A percentile compares a stretch with the other conserved stretches of the same genome.
Conservation (phyloP, 1,140 invertebrate species). For the Pseudomyrmex sp. region DNA sequence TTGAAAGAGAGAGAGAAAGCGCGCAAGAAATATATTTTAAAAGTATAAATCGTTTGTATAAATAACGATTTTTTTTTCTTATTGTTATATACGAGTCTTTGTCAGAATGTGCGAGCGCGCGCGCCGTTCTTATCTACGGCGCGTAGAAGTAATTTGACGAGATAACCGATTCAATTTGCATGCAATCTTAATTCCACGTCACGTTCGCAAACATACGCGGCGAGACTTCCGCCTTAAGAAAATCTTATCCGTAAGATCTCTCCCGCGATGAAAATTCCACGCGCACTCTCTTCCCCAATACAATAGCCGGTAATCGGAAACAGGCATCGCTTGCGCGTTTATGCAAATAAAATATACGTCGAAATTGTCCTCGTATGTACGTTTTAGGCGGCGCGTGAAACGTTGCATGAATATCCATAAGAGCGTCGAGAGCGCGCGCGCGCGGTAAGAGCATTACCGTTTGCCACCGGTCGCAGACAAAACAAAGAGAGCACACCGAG, state of each 20-base stretch:
- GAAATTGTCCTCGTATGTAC: conserved; percentile 15
- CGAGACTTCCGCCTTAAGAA: not conserved
- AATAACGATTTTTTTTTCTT: not conserved
- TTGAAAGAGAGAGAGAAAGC: not conserved
- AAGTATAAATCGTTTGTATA: not conserved
- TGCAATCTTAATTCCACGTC: conserved; percentile 7
- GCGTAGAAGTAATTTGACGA: not conserved
- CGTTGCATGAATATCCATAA: conserved; percentile 49
- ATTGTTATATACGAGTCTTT: not conserved
- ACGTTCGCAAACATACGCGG: not conserved
- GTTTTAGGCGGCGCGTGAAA: conserved; percentile 22
- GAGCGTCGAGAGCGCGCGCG: not conserved
- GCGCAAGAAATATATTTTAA: not conserved
- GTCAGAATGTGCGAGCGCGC: not conserved
- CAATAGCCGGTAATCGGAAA: conserved; percentile 36
- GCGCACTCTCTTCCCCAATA: too few relatives aligned
- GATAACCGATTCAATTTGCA: not conserved
- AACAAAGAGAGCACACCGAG: conserved; percentile 5
- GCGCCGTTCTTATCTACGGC: too few relatives aligned
- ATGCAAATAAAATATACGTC: conserved; percentile 48
- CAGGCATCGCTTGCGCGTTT: conserved; percentile 20
- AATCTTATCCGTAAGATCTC: conserved; percentile 4
- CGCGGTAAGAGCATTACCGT: conserved; percentile 55
- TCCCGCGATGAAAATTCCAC: not conserved
- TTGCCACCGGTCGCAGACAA: conserved; percentile 29